Evolutionary conservation across 2,113 vertebrate species (phyloP).

Genomic region (Platanista minor): DNA sequence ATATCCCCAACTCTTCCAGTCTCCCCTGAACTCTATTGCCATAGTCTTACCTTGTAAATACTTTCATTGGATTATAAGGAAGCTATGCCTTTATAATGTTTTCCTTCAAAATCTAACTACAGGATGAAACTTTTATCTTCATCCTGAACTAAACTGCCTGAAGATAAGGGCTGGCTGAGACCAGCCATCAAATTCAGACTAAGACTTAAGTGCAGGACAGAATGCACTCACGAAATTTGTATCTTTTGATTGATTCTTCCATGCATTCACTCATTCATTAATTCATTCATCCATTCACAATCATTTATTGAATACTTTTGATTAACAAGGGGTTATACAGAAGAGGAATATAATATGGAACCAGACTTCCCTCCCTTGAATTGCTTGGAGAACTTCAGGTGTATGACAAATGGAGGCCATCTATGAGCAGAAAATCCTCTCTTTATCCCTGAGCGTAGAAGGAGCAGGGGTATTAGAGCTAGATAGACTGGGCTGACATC

Average conservation of each 20-base stretch:
- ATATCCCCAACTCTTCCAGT: background rate
- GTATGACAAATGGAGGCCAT: background rate
- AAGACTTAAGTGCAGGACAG: background rate
- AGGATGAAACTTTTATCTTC: background rate
- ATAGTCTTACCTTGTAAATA: background rate
- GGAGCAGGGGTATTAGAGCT: background rate
- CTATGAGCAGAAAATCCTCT: background rate
- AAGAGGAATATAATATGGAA: background rate
- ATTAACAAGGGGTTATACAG: background rate
- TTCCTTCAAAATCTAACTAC: slow-evolving; percentile 3
- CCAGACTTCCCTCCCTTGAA: background rate
- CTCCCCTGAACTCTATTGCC: background rate
- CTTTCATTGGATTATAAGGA: background rate
- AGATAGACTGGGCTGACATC: background rate
- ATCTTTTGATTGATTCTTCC: background rate
- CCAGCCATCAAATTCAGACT: background rate
- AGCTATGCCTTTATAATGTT: background rate
- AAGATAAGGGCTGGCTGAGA: background rate
- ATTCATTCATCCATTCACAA: background rate
- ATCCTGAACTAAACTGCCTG: background rate
- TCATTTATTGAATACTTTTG: background rate
- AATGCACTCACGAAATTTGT: background rate
- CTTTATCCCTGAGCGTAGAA: background rate
- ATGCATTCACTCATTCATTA: background rate
- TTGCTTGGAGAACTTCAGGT: background rate